Evolutionary conservation across 2,888 invertebrate species (phyloP).

Genomic region (Dicranocentrus wangi): DNA sequence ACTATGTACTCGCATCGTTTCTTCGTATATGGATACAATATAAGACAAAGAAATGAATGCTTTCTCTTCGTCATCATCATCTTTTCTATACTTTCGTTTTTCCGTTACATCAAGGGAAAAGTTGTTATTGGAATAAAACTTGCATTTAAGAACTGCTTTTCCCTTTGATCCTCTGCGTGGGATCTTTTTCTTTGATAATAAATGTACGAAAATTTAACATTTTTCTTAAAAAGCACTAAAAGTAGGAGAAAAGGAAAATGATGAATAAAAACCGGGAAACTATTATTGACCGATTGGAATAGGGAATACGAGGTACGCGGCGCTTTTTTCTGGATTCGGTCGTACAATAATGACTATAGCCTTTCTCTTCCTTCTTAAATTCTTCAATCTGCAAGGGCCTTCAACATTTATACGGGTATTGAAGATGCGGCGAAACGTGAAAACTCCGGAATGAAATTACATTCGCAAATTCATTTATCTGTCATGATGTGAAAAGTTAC

Average conservation of each 20-base stretch:
- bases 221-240: conserved; percentile 40
- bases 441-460: no score
- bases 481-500: no score
- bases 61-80: conserved; percentile 56
- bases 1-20: conserved; percentile 38
- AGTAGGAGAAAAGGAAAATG: conserved; percentile 47
- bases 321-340: not conserved
- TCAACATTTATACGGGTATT: no score
- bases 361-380: no score
- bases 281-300: conserved; percentile 53
- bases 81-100: conserved; percentile 36
- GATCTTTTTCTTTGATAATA: conserved; percentile 58
- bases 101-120: conserved; percentile 61
- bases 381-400: no score
- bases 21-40: conserved; percentile 17
- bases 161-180: conserved; percentile 50
- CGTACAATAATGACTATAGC: no score
- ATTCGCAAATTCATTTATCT: no score
- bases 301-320: not conserved
- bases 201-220: conserved; percentile 65
- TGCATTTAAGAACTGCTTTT: conserved; percentile 60
- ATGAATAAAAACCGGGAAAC: conserved; percentile 50
- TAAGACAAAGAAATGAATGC: conserved; percentile 50
- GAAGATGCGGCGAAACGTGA: no score
- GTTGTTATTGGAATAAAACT: conserved; percentile 66